Percentiles rank a stretch among this genome's conserved stretches.
phyloP scores from a whole-genome alignment of 2,888 invertebrate genomes.

The Phania funesta region DNA sequence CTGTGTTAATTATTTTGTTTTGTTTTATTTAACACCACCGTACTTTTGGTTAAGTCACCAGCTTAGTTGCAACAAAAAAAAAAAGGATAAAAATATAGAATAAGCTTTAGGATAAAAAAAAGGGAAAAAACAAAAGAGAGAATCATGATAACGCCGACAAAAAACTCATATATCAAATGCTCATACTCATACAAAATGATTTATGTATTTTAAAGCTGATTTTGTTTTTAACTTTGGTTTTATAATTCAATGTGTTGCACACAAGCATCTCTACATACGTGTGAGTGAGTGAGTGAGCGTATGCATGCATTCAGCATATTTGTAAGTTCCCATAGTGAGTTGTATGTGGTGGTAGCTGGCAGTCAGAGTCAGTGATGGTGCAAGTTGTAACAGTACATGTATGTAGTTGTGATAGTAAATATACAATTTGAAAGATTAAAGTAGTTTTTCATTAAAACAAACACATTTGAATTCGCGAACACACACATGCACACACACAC shows the following conservation, averaged over 20 bases:
- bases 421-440: slow-evolving; percentile 54
- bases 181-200: slow-evolving; percentile 65
- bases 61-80: slow-evolving; percentile 45
- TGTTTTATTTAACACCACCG: slow-evolving; percentile 14
- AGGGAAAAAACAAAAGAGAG: background rate
- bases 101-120: slow-evolving; percentile 6
- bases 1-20: slow-evolving; percentile 25
- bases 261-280: background rate
- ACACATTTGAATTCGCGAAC: background rate
- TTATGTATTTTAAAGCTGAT: slow-evolving; percentile 67
- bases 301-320: background rate
- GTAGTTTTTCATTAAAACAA: slow-evolving; percentile 53
- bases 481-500: background rate
- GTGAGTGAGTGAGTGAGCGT: background rate
- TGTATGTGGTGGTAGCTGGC: too few species aligned
- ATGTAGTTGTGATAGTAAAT: slow-evolving; percentile 42
- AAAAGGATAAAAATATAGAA: slow-evolving; percentile 29
- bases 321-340: background rate
- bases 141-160: slow-evolving; percentile 50
- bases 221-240: slow-evolving; percentile 62
- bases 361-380: too few species aligned
- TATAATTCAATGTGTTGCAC: background rate
- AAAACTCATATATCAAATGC: slow-evolving; percentile 66
- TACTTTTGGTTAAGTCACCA: slow-evolving; percentile 37
- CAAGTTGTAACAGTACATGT: background rate